These are phyloP conservation scores for Cyanoderma ruficeps DNA, from an alignment of 2,113 vertebrate species.

Conservation along the genomic window DNA sequence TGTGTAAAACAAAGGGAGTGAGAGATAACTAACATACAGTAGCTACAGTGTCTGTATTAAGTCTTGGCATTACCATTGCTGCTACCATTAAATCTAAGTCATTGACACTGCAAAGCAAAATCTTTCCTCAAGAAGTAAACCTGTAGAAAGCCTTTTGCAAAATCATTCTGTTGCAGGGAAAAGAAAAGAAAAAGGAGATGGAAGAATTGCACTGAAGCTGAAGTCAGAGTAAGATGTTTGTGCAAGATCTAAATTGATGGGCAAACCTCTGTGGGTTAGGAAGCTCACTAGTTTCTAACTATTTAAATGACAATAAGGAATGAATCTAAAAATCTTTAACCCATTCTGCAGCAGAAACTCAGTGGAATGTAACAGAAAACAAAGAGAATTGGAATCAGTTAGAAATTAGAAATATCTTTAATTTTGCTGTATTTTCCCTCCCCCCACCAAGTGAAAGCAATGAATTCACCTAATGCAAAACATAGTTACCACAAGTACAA, in stretches of 20 bases:
- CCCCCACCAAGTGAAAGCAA: not conserved
- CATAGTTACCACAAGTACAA: not conserved
- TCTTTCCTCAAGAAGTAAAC: not conserved
- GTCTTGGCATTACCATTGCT: not conserved
- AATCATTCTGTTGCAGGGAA: not conserved
- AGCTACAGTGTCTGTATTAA: not conserved
- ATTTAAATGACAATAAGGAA: not conserved
- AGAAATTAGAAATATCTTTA: not conserved
- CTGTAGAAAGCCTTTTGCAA: not conserved
- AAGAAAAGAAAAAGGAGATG: not conserved
- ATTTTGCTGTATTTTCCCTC: not conserved
- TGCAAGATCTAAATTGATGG: not conserved
- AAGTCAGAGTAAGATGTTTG: not conserved
- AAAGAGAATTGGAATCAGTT: not conserved
- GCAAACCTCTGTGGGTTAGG: not conserved
- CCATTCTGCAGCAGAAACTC: not conserved
- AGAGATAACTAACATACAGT: not conserved
- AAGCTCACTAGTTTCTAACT: not conserved
- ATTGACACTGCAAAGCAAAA: not conserved
- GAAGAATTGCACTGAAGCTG: not conserved
- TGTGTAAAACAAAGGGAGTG: constrained; percentile 17
- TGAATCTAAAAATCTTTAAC: not conserved
- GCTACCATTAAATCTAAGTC: constrained; percentile 40
- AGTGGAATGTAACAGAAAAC: not conserved
- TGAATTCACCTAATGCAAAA: not conserved